phyloP scores from a whole-genome alignment of 1,140 invertebrate genomes.

The Aphaenogaster rudis region DNA sequence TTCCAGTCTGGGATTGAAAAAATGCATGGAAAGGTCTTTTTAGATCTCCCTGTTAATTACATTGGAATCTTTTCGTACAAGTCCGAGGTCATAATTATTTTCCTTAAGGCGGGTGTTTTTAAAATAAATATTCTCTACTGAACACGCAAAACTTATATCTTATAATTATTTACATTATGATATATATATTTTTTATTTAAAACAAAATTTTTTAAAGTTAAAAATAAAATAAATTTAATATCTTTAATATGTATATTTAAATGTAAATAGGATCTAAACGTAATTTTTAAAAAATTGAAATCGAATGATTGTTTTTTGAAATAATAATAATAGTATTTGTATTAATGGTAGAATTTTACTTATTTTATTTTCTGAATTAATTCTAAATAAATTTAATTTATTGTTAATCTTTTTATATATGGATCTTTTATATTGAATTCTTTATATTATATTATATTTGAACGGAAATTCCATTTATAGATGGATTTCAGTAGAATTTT shows the following conservation, averaged over 20 bases:
- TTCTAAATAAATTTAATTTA: slow-evolving; percentile 14
- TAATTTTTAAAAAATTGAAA: background rate
- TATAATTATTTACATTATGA: background rate
- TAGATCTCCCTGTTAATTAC: background rate
- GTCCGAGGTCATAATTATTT: background rate
- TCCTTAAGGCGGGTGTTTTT: background rate
- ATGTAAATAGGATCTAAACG: background rate
- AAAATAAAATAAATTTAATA: background rate
- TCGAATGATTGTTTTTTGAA: background rate
- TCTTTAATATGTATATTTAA: too few relatives aligned
- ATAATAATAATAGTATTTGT: background rate
- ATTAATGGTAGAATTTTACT: background rate
- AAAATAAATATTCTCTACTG: background rate
- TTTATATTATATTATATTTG: background rate
- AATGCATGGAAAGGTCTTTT: background rate
- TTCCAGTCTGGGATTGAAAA: background rate
- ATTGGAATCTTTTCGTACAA: background rate
- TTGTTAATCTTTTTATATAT: slow-evolving; percentile 9
- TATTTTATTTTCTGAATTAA: background rate
- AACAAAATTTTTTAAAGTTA: background rate
- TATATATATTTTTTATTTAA: slow-evolving; percentile 23
- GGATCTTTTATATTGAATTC: background rate
- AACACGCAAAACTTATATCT: background rate
- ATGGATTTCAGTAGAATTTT: background rate
- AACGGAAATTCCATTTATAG: slow-evolving; percentile 8